Evolutionary conservation across 2,888 invertebrate genomes (phyloP), one percentile per base, ranked within the genome.

Genomic region (Halictus quadricinctus): DNA sequence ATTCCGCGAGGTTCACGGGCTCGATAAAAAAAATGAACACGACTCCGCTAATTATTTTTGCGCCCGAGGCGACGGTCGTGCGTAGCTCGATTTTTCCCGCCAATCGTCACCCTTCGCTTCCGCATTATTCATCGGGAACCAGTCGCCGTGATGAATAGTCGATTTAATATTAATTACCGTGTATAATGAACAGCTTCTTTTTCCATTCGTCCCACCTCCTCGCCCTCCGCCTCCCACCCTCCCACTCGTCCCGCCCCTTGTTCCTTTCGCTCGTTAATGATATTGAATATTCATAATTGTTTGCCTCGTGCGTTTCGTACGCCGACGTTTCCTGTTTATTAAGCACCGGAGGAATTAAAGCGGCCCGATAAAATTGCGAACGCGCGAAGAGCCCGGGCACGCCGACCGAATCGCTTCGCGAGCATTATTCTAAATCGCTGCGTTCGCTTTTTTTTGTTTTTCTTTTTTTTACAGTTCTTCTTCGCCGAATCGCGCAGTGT

Each of bases 81-180:
- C 78, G 79, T 50, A 41, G n/a, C 72, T 48, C 66, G 81, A 81
- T 73, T 84, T 86, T 84, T 70, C 48, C 48, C 50, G 60, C 72
- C 85, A 66, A 84, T 81, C 78, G 72, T 81, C 78, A 58, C 46
- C 29, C 29, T 72, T 48, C 58, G 41, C 58, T 58, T 66, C 70
- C 54, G 76, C 60, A 12, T 70, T 79, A 80, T 76, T 80, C 77
- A 66, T 3, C 48, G 70, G 41, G 25, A 43, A 21, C 54, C 69
- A 29, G 66, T 48, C 29, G 58, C 10, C 25, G 18, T 48, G 50
- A n/a, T 58, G 74, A 69, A 48, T 74, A 75, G 10, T n/a, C 76
- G 75, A 85, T 84, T 84, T 80, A 84, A 85, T 84, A 80, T 85
- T 75, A 85, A 85, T 85, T 85, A 78, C 58, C 77, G 66, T 76